phyloP scores from a whole-genome alignment of 2,113 vertebrate genomes.

The Nipponia nippon region DNA sequence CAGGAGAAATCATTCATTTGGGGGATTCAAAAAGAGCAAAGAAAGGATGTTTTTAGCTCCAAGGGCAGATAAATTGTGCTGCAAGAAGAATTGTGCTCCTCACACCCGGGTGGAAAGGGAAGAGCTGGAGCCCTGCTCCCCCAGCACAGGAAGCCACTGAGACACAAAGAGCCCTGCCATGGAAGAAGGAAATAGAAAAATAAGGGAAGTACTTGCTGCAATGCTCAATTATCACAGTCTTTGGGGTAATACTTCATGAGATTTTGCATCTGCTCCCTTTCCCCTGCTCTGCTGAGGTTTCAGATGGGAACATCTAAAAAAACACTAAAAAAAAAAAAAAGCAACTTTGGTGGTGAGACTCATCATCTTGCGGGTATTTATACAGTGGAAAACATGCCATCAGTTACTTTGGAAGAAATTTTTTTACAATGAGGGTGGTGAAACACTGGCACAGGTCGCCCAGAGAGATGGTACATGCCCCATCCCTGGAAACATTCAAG shows the following conservation, averaged over 20 bases:
- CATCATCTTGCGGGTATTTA: not conserved
- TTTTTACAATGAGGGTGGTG: not conserved
- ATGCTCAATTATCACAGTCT: not conserved
- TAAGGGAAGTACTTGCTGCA: not conserved
- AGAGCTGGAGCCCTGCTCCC: not conserved
- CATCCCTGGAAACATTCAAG: not conserved
- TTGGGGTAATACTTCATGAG: not conserved
- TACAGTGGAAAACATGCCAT: fast-evolving
- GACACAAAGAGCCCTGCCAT: conserved; percentile 41
- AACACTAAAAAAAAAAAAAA: not conserved
- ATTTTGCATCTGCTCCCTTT: not conserved
- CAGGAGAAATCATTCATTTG: not conserved
- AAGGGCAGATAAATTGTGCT: not conserved
- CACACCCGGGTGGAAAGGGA: not conserved
- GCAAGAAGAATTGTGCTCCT: not conserved
- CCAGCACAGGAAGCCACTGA: conserved; percentile 32
- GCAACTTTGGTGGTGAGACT: not conserved
- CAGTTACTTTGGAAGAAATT: not conserved
- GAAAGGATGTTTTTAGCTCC: conserved; percentile 43
- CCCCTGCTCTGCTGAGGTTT: not conserved
- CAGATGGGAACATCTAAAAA: not conserved
- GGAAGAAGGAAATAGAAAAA: not conserved
- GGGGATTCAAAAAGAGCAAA: not conserved
- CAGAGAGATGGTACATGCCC: not conserved
- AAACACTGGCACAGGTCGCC: not conserved